These are phyloP conservation scores for Microchirus variegatus DNA, from an alignment of 2,797 vertebrate species.

Conservation along the genomic window DNA sequence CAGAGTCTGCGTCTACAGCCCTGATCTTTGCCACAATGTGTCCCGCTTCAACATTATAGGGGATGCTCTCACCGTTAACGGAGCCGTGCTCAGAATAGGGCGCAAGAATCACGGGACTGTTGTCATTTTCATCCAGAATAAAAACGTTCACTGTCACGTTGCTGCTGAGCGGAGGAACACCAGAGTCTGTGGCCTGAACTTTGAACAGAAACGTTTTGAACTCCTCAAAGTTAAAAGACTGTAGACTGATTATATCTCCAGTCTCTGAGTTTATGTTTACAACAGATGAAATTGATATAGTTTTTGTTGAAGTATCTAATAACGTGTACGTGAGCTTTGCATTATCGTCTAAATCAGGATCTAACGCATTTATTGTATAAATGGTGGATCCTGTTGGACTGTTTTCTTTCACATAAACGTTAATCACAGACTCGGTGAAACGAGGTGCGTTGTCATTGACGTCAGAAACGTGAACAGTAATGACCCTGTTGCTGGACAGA, in stretches of 20 bases:
- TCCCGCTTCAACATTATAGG: slow-evolving; percentile 69
- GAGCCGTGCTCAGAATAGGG: background rate
- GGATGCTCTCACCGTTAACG: slow-evolving; percentile 82
- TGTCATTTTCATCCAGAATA: slow-evolving; percentile 65
- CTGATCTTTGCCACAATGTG: slow-evolving; percentile 69
- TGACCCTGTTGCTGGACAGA: slow-evolving; percentile 80
- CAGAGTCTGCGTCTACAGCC: slow-evolving; percentile 71
- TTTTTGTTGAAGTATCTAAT: slow-evolving; percentile 74
- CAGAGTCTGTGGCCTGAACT: slow-evolving; percentile 66
- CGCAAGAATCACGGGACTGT: slow-evolving; percentile 28
- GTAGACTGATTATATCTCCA: slow-evolving; percentile 24
- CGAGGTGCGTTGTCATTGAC: slow-evolving; percentile 88
- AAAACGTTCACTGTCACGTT: slow-evolving; percentile 63
- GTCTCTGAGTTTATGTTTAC: slow-evolving; percentile 70
- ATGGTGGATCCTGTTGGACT: slow-evolving; percentile 77
- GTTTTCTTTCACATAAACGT: slow-evolving; percentile 88
- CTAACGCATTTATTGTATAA: slow-evolving; percentile 78
- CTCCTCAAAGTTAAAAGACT: slow-evolving; percentile 12
- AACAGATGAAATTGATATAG: slow-evolving; percentile 71
- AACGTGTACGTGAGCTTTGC: slow-evolving; percentile 82
- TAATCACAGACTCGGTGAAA: slow-evolving; percentile 80
- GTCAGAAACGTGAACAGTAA: slow-evolving; percentile 85
- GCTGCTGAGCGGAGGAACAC: slow-evolving; percentile 65
- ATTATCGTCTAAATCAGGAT: slow-evolving; percentile 79
- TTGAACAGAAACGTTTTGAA: slow-evolving; percentile 53